Evolutionary conservation across 2,113 vertebrate genomes (phyloP), one percentile per base, ranked within the genome.

Genomic region (Gymnogyps californianus): DNA sequence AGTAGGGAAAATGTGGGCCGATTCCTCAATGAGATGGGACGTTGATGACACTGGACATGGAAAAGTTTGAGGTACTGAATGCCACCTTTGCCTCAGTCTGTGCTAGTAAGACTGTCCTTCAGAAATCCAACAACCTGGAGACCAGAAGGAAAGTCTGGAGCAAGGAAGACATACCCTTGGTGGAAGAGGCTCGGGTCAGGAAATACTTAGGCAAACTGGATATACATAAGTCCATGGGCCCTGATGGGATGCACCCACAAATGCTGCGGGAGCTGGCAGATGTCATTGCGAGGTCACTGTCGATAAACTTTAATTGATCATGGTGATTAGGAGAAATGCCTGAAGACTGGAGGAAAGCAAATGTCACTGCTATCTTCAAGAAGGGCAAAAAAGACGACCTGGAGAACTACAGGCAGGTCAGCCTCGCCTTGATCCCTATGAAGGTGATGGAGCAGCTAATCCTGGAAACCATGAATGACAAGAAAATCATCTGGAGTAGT

Each of bases 151-250:
- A 85, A 62, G 22, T 24, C 28, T 72, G 26, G 57, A 72, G 13
- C 20, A 55, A 74, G 17, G 13, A 74, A 64, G 11, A 44, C 0
- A 0, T 32, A 32, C 2, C 1, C 7, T 40, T 89, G 7, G 12
- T 46, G 32, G 21, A 75, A 65, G 18, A 83, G 4, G 25, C 11
- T 42, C 11, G 8, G 1, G 0, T 46, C 40, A 57, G 57, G 16
- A 59, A 70, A 57, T 61, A 62, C 4, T 19, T 66, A 22, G 16
- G 11, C 26, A 65, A 79, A 25, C 8, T 44, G 16, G 15, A 46
- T 59, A 32, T 25, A n/a, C 1, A 2, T 8, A 64, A n/a, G 4
- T 17, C 13, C 7, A 22, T 16, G 2, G 11, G 7, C 4, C 20
- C 9, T 65, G 12, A 59, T 8, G 9, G 24, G 7, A 69, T 62